Evolutionary conservation across 2,797 vertebrate genomes (phyloP), one percentile per base, ranked within the genome.

Genomic region (Pseudochromis fuscus): DNA sequence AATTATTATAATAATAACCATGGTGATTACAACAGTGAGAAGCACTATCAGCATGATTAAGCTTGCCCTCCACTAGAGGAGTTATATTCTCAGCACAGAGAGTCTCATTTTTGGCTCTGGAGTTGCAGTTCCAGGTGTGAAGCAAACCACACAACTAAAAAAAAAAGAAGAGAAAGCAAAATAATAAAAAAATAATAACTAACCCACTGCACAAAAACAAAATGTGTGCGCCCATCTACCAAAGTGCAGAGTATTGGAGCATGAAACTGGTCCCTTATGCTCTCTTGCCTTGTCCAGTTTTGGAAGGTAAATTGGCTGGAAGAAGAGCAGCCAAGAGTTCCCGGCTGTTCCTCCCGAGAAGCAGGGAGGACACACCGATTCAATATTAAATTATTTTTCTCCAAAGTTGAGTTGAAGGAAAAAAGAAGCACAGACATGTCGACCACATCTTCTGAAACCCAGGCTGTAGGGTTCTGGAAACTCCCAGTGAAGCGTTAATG

Each of bases 361-460:
- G 70, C 45, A 58, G 84, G 85, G 88, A 87, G 86, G 77, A 82
- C 35, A 21, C 10, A 27, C 67, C 68, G 56, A 68, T 81, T 79
- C 49, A 81, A 72, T 74, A 57, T 73, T 62, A 67, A 71, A 81
- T 40, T 7, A 37, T 81, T 74, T 85, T 77, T 88, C 85, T 89
- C 74, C 84, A 81, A 79, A 81, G 86, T 85, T 81, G 64, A 87
- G 88, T 88, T 79, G 77, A 88, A 88, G 88, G 89, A 89, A 86
- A 82, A 90, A 77, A 89, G 82, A 91, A 90, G 86, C 87, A 90
- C 93, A 90, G 88, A 88, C 89, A 83, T 86, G 89, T 90, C 24
- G 56, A 90, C 87, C 90, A 90, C 87, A 89, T 88, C 86, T 84
- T 91, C 90, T 79, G 85, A 83, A 79, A 77, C 86, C 85, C 83